Percentiles rank a stretch among this genome's conserved stretches.
phyloP scores from a whole-genome alignment of 2,888 invertebrate species.

The Nemoura dubitans region DNA sequence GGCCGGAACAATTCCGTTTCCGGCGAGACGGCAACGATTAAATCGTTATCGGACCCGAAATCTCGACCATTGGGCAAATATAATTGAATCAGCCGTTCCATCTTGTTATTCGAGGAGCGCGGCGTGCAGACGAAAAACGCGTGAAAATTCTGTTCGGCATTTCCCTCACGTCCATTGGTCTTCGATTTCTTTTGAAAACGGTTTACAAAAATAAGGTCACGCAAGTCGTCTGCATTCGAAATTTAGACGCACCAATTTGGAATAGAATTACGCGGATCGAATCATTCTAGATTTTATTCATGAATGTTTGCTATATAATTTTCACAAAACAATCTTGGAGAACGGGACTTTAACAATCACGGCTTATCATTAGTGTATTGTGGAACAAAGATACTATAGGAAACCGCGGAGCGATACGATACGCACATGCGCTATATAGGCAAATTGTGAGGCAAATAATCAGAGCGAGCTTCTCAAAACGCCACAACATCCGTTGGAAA shows the following conservation, averaged over 20 bases:
- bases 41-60: not conserved
- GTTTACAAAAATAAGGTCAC: not conserved
- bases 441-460: not conserved
- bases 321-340: not conserved
- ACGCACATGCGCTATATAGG: not conserved
- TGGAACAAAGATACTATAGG: not conserved
- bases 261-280: not conserved
- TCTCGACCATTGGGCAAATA: not conserved
- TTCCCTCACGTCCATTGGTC: not conserved
- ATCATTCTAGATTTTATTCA: not conserved
- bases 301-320: not conserved
- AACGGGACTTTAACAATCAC: not conserved
- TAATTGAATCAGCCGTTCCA: not conserved
- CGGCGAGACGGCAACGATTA: not conserved
- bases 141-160: not conserved
- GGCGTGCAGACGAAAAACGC: not conserved
- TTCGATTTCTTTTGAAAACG: not conserved
- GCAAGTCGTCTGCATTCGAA: not conserved
- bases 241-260: not conserved
- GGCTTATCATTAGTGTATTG: not conserved
- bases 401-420: not conserved
- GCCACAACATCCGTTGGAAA: constrained; percentile 3
- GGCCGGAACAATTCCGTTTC: not conserved
- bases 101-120: not conserved
- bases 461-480: not conserved